Conservation (phyloP, 64 coral and sea anemone species). For the Dendrophyllia cribrosa region DNA sequence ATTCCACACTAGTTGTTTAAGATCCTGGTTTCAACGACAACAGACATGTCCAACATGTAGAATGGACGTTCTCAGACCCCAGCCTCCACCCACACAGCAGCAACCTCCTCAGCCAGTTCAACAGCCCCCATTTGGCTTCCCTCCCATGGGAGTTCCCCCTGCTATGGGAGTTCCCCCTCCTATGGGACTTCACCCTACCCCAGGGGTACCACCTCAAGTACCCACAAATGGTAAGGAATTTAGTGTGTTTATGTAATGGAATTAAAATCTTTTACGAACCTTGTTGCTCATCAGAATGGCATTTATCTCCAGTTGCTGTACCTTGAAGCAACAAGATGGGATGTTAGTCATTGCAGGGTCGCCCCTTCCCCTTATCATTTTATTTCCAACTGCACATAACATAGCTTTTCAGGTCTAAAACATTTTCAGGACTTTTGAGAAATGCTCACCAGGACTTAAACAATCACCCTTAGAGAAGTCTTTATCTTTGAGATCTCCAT, state of each 20-base stretch:
- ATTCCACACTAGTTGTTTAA: conserved; percentile 94
- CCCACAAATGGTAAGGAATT: conserved; percentile 2
- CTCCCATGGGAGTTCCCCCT: conserved; percentile 48
- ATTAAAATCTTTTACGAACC: too few species aligned
- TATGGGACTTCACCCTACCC: background rate
- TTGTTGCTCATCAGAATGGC: too few species aligned
- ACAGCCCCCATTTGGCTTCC: conserved; percentile 58
- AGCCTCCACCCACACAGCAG: conserved; percentile 55
- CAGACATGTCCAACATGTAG: conserved; percentile 98
- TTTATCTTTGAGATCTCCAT: too few species aligned
- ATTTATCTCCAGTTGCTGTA: too few species aligned
- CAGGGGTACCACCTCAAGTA: conserved; percentile 41
- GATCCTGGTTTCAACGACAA: conserved; percentile 97
- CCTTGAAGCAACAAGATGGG: too few species aligned
- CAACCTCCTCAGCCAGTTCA: conserved; percentile 60
- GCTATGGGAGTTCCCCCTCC: conserved; percentile 36
- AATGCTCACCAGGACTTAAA: too few species aligned
- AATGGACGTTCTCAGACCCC: conserved; percentile 90
- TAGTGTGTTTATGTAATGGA: background rate
- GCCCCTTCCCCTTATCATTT: too few species aligned
- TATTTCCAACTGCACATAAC: too few species aligned
- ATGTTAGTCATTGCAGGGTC: too few species aligned
- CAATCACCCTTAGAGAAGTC: too few species aligned
- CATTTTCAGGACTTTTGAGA: too few species aligned
- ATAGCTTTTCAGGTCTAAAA: too few species aligned